phyloP scores from a whole-genome alignment of 2,113 vertebrate species.

The Triplophysa rosa region DNA sequence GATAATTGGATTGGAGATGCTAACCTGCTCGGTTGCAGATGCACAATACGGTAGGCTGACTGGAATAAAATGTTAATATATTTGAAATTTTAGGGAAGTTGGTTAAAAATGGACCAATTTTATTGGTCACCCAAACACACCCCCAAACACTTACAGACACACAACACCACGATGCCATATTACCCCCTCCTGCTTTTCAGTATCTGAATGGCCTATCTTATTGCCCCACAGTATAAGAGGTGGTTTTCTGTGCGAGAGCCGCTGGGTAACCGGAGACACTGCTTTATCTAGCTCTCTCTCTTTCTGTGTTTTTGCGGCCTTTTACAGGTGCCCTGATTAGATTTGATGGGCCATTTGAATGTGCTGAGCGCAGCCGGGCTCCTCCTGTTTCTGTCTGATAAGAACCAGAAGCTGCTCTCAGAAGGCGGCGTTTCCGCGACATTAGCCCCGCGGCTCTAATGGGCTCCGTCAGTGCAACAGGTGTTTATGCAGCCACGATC shows the following conservation, averaged over 20 bases:
- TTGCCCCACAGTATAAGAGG: slow-evolving; percentile 29
- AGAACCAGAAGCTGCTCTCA: slow-evolving; percentile 45
- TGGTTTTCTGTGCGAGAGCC: slow-evolving; percentile 44
- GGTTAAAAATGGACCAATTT: too few relatives aligned
- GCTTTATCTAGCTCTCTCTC: slow-evolving; percentile 28
- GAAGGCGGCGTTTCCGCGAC: slow-evolving; percentile 32
- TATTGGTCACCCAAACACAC: background rate
- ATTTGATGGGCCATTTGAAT: slow-evolving; percentile 57
- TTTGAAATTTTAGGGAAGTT: too few relatives aligned
- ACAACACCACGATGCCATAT: slow-evolving; percentile 9
- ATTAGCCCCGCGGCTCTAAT: slow-evolving; percentile 40
- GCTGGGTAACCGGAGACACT: slow-evolving; percentile 63
- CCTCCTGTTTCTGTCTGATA: slow-evolving; percentile 57
- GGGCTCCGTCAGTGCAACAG: slow-evolving; percentile 42
- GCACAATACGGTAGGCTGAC: too few relatives aligned
- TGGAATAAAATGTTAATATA: too few relatives aligned
- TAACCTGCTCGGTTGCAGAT: too few relatives aligned
- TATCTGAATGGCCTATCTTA: slow-evolving; percentile 38
- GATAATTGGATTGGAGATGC: too few relatives aligned
- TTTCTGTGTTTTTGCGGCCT: slow-evolving; percentile 51
- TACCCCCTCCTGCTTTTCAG: background rate
- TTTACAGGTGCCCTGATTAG: slow-evolving; percentile 64
- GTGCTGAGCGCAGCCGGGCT: slow-evolving; percentile 49
- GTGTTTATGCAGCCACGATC: slow-evolving; percentile 40
- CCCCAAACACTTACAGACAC: background rate